Base-by-base conservation (phyloP, 2,797 vertebrate genomes). In the Sebastes trivittatus region DNA sequence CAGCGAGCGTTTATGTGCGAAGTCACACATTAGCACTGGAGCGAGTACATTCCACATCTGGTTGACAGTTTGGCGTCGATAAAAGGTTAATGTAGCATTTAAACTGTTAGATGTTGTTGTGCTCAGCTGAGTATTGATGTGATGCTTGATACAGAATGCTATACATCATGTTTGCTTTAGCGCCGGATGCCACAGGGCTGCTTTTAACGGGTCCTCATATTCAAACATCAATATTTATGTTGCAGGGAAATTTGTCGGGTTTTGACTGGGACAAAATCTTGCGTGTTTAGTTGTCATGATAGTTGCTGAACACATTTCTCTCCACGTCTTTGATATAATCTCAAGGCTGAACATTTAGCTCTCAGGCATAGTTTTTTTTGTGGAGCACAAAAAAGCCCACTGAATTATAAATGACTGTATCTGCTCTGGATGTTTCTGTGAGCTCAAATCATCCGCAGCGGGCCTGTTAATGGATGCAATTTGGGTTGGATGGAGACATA, bases 11-110 rank as follows among this genome's bases (percentile, higher is more conserved):
- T 78, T n/a, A 64, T 16, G 52, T 56, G 63, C 63, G 49, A 86
- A 72, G 77, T 74, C 71, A 2, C 56, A 54, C 63, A 58, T 73
- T 63, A 75, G 80, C 73, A 25, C 32, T 29, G 63, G 66, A 78
- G 80, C 59, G 18, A 64, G 65, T 34, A 59, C 74, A 72, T 18
- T 55, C 23, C 63, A n/a, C 14, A n/a, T 73, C 61, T 78, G 55
- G 30, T 56, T 73, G 27, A 27, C 38, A 76, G 62, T 82, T 82
- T 61, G 34, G 6, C 23, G 42, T 81, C 72, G 67, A 81, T 77
- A 70, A 72, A 82, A 77, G 30, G 72, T 77, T 86, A 90, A 92
- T 86, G 82, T 62, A 64, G 81, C 84, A 36, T 84, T 85, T 77
- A 69, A 85, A 80, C 54, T 13, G 59, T 72, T 34, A 6, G 27